Evolutionary conservation across 1,140 invertebrate species (phyloP).

Genomic region (Zaprionus kolodkinae): DNA sequence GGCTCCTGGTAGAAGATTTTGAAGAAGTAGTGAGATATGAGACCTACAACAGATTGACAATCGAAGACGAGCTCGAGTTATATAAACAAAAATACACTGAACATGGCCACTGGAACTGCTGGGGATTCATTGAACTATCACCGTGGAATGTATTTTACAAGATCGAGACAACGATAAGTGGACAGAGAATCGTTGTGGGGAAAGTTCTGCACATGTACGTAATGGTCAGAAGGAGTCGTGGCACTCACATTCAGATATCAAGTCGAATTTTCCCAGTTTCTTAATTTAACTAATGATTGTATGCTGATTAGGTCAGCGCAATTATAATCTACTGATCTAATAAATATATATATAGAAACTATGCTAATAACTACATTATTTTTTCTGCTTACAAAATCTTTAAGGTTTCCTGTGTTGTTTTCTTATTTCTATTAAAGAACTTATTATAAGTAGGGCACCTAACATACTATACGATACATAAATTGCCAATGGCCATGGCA

Average conservation of each 20-base stretch:
- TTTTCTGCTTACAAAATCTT: too few relatives aligned
- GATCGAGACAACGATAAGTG: too few relatives aligned
- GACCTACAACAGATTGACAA: background rate
- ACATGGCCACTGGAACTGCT: background rate
- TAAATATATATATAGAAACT: too few relatives aligned
- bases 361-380: too few relatives aligned
- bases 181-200: too few relatives aligned
- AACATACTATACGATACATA: background rate
- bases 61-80: background rate
- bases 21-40: background rate
- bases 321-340: too few relatives aligned
- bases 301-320: too few relatives aligned
- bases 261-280: too few relatives aligned
- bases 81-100: background rate
- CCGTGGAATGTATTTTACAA: background rate
- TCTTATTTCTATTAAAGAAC: background rate
- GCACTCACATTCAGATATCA: too few relatives aligned
- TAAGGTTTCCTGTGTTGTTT: background rate
- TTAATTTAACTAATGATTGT: too few relatives aligned
- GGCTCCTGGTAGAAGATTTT: background rate
- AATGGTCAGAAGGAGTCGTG: too few relatives aligned
- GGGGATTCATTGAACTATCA: background rate
- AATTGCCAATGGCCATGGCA: constrained; percentile 1
- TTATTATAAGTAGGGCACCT: background rate
- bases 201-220: too few relatives aligned